These are phyloP conservation scores for Cephalopterus ornatus DNA, from an alignment of 2,113 vertebrate genomes.

Conservation along the genomic window DNA sequence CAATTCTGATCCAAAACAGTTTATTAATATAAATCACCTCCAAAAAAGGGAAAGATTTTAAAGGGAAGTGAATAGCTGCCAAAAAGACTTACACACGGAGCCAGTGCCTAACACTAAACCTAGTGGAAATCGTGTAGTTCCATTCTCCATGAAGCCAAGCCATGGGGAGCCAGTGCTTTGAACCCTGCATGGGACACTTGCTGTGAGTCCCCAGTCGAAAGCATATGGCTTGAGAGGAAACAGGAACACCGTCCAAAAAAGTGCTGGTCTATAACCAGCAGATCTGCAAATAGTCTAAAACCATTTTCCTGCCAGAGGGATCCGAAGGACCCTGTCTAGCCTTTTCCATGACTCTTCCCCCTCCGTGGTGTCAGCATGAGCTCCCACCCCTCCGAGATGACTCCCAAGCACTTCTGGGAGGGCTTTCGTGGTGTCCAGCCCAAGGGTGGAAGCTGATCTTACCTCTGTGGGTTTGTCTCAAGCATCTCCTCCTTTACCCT, in stretches of 20 bases:
- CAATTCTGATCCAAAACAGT: constrained; percentile 7
- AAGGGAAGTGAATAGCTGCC: background rate
- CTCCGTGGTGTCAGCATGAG: rapidly evolving
- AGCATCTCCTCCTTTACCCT: background rate
- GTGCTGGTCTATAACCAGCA: background rate
- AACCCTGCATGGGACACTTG: background rate
- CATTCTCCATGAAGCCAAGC: constrained; percentile 8
- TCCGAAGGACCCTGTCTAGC: background rate
- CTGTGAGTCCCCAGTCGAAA: background rate
- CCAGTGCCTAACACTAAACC: constrained; percentile 14
- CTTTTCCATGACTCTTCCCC: background rate
- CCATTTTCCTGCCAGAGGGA: background rate
- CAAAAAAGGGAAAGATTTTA: constrained; percentile 55
- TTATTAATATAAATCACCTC: constrained; percentile 56
- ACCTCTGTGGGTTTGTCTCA: rapidly evolving
- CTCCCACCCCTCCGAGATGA: rapidly evolving
- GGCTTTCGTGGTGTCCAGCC: background rate
- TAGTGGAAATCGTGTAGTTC: constrained; percentile 24
- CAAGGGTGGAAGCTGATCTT: background rate
- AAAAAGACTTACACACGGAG: constrained; percentile 11
- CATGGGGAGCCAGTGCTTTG: constrained; percentile 26
- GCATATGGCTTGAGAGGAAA: constrained; percentile 38
- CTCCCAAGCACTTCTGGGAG: background rate
- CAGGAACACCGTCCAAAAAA: background rate
- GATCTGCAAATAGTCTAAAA: background rate